A percentile compares a stretch with the other conserved stretches of the same genome.
These are phyloP conservation scores for Takifugu flavidus DNA, from an alignment of 2,113 vertebrate species.

Conservation along the genomic window DNA sequence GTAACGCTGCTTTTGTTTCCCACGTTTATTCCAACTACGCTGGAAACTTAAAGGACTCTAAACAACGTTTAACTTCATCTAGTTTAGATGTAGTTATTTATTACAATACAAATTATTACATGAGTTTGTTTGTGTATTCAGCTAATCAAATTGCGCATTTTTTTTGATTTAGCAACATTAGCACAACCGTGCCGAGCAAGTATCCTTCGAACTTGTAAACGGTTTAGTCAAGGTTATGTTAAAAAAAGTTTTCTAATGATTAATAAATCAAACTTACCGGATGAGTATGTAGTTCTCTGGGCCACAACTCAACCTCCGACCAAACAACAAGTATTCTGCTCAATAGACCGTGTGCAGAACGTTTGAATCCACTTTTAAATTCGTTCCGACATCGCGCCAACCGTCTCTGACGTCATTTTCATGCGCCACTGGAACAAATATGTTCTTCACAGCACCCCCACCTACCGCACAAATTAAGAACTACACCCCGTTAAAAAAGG, in stretches of 20 bases:
- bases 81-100: too few relatives aligned
- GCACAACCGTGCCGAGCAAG: neutral
- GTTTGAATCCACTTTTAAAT: constrained; percentile 58
- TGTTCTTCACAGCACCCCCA: constrained; percentile 1
- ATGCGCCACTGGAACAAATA: neutral
- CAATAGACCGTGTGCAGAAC: neutral
- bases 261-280: constrained; percentile 10
- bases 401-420: constrained; percentile 35
- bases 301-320: neutral
- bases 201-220: neutral
- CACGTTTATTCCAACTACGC: too few relatives aligned
- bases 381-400: constrained; percentile 58
- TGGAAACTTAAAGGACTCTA: too few relatives aligned
- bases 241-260: too few relatives aligned
- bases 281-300: neutral
- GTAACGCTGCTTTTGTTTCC: too few relatives aligned
- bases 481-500: neutral
- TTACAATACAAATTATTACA: too few relatives aligned
- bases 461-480: neutral
- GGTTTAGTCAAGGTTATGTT: too few relatives aligned
- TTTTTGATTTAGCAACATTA: neutral
- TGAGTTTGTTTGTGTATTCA: too few relatives aligned
- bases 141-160: too few relatives aligned
- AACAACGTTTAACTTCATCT: neutral
- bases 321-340: neutral